phyloP scores from a whole-genome alignment of 2,888 invertebrate genomes.

The Oegoconia quadripuncta region DNA sequence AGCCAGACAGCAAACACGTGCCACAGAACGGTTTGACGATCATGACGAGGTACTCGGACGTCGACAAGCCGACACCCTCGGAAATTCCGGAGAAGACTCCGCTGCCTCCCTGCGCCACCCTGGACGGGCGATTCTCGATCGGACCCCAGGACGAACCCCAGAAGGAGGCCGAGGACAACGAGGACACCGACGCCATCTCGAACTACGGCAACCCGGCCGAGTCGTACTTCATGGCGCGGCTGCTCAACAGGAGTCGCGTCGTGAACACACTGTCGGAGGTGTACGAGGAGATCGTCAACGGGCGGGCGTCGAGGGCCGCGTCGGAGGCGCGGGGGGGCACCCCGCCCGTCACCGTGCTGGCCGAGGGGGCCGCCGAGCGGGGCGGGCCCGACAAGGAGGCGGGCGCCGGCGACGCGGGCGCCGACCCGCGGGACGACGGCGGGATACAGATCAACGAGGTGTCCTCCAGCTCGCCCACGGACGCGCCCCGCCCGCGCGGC shows the following conservation, averaged over 20 bases:
- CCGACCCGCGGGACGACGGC: constrained; percentile 32
- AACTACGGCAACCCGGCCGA: constrained; percentile 73
- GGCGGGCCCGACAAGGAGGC: constrained; percentile 6
- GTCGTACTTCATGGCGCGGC: constrained; percentile 69
- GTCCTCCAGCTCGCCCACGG: constrained; percentile 80
- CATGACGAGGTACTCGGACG: constrained; percentile 70
- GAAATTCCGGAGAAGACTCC: constrained; percentile 36
- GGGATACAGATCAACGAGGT: constrained; percentile 84
- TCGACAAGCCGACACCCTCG: constrained; percentile 37
- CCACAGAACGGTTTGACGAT: constrained; percentile 71
- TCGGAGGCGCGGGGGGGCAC: constrained; percentile 26
- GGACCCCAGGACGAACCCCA: constrained; percentile 31
- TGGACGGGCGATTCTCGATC: constrained; percentile 50
- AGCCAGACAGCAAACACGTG: constrained; percentile 28
- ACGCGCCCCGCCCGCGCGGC: constrained; percentile 47
- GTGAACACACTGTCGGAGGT: constrained; percentile 63
- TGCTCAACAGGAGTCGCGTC: constrained; percentile 57
- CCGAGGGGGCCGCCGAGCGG: constrained; percentile 18
- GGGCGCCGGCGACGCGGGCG: constrained; percentile 14
- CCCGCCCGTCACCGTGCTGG: constrained; percentile 22
- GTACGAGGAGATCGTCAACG: constrained; percentile 53
- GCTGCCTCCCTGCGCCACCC: constrained; percentile 54
- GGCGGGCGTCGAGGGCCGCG: constrained; percentile 12
- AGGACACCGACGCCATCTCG: constrained; percentile 44
- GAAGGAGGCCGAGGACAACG: constrained; percentile 26